Evolutionary conservation across 2,888 invertebrate genomes (phyloP), one percentile per base, ranked within the genome.

Genomic region (Strigamia transsilvanica): DNA sequence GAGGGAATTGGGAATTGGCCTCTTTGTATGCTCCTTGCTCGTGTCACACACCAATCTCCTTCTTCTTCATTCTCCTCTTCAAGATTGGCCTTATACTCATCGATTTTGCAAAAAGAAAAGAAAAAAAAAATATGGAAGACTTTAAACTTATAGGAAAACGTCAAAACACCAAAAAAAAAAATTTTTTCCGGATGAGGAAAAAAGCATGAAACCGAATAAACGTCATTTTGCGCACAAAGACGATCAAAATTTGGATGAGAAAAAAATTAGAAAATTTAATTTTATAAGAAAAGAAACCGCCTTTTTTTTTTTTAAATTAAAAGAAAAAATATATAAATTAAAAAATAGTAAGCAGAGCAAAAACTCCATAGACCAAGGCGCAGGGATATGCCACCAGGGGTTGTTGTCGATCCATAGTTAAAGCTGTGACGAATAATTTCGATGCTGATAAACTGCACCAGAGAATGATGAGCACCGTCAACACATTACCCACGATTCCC

Each of bases 391-490:
- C 97, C 85, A 96, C 93, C 0, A 96, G 88, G 15, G 93, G 92
- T 86, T 95, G 93, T 87, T 96, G 96, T 85, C 94, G 93, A 84
- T 93, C 91, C 90, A 97, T 95, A 78, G 93, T 93, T 18, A 97
- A 93, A 89, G 97, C 95, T 0, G 95, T 94, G 56, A 95, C 94
- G 90, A 98, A 97, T 34, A 98, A 90, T 88, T 97, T 93, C 41
- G 97, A 96, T 0, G 97, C 95, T 5, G 97, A 95, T n/a, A 94
- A 88, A 84, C 95, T 94, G 84, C 97, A 96, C 97, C 97, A 97
- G 78, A 94, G 87, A 0, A 96, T 93, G 56, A 93, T 92, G 56
- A 93, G 84, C 2, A 90, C 89, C 6, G 94, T 92, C 51, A 94
- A 86, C 82, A 91, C 88, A 80, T 93, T 90, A 3, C 95, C 95